These are phyloP conservation scores for Sebastes nivosus DNA, from an alignment of 2,797 vertebrate species.

Conservation along the genomic window DNA sequence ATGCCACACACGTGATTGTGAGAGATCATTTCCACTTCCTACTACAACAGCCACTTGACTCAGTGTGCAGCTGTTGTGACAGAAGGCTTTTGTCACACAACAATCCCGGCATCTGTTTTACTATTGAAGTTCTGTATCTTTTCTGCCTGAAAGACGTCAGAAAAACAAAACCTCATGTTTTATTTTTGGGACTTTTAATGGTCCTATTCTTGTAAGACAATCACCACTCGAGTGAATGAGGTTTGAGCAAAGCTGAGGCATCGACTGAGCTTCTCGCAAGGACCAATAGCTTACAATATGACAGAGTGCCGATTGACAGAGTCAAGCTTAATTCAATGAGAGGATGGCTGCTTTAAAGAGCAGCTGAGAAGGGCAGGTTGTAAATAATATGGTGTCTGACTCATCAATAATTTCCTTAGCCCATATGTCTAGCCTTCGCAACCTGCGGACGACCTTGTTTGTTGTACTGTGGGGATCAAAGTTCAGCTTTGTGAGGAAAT, in stretches of 20 bases:
- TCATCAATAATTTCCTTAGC: conserved; percentile 58
- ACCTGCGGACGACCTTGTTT: conserved; percentile 51
- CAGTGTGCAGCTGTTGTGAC: conserved; percentile 44
- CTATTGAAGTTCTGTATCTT: conserved; percentile 25
- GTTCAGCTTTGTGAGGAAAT: conserved; percentile 62
- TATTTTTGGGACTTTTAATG: conserved; percentile 3
- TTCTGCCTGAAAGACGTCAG: not conserved
- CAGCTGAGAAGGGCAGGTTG: conserved; percentile 24
- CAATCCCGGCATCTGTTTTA: conserved; percentile 71
- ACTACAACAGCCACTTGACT: conserved; percentile 46
- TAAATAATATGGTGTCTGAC: conserved; percentile 48
- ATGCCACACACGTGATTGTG: conserved; percentile 29
- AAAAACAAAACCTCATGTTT: not conserved
- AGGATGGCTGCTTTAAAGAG: conserved; percentile 17
- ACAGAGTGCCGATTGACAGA: conserved; percentile 6
- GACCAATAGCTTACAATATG: not conserved
- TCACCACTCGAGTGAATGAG: not conserved
- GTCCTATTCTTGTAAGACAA: not conserved
- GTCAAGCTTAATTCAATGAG: conserved; percentile 16
- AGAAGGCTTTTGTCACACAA: conserved; percentile 61
- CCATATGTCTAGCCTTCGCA: conserved; percentile 42
- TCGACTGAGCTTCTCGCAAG: not conserved
- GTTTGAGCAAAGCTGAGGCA: not conserved
- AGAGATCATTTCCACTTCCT: conserved; percentile 48
- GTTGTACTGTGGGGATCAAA: conserved; percentile 46